Conservation (phyloP, 2,797 vertebrate genomes). For the Phalloptychus januarius region DNA sequence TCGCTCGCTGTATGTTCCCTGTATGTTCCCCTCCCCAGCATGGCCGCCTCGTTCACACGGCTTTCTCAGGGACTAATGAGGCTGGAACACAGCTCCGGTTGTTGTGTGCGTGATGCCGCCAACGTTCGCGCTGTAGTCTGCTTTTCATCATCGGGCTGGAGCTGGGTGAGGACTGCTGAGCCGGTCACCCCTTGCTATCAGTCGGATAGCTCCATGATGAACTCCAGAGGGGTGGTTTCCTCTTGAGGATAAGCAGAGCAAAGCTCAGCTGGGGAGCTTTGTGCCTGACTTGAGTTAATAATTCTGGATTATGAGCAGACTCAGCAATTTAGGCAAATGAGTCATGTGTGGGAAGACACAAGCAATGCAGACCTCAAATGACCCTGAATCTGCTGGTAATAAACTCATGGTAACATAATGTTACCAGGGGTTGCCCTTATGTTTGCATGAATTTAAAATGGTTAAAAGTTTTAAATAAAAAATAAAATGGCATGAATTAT, state of each 20-base stretch:
- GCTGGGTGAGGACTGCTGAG: slow-evolving; percentile 60
- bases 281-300: slow-evolving; percentile 60
- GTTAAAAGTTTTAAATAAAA: slow-evolving; percentile 28
- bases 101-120: slow-evolving; percentile 27
- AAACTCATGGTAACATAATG: too few relatives aligned
- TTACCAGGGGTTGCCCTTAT: slow-evolving; percentile 24
- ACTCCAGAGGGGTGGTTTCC: slow-evolving; percentile 67
- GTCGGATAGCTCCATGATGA: slow-evolving; percentile 61
- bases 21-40: slow-evolving; percentile 48
- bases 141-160: slow-evolving; percentile 65
- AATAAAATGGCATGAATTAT: slow-evolving; percentile 32
- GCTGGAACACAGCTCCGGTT: slow-evolving; percentile 35
- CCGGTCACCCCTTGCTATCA: slow-evolving; percentile 72
- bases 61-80: slow-evolving; percentile 57
- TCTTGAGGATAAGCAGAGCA: slow-evolving; percentile 65
- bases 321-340: slow-evolving; percentile 70
- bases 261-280: slow-evolving; percentile 65
- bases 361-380: slow-evolving; percentile 28
- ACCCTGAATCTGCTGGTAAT: slow-evolving; percentile 37
- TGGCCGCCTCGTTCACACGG: slow-evolving; percentile 46
- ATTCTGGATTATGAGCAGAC: slow-evolving; percentile 70
- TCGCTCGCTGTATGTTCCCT: slow-evolving; percentile 22
- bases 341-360: slow-evolving; percentile 49
- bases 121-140: slow-evolving; percentile 52
- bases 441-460: slow-evolving; percentile 35